These are phyloP conservation scores for Microctonus brassicae DNA, from an alignment of 2,888 invertebrate species.

Conservation along the genomic window DNA sequence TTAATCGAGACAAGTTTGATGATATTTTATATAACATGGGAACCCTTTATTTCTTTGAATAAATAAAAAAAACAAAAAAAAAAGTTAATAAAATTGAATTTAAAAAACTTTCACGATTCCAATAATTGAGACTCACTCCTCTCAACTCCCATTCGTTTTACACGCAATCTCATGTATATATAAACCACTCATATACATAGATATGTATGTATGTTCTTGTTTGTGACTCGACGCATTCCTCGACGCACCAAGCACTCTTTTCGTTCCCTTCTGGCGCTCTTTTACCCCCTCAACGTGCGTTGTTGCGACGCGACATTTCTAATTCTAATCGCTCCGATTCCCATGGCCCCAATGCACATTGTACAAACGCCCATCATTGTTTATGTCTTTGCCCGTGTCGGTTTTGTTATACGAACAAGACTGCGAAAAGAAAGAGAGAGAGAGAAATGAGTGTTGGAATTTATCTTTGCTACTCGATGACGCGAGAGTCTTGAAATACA, in stretches of 20 bases:
- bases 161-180: neutral
- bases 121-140: constrained; percentile 14
- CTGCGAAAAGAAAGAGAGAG: neutral
- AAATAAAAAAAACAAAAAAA: neutral
- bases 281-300: neutral
- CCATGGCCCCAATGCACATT: constrained; percentile 47
- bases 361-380: constrained; percentile 33
- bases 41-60: neutral
- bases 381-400: constrained; percentile 13
- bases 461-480: neutral
- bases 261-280: neutral
- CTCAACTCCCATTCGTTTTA: neutral
- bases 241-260: constrained; percentile 30
- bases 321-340: constrained; percentile 52
- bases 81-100: neutral
- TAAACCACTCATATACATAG: neutral
- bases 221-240: constrained; percentile 47
- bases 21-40: too few species aligned
- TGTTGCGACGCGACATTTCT: constrained; percentile 46
- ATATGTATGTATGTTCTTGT: constrained; percentile 1
- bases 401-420: neutral
- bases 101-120: neutral
- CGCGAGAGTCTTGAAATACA: constrained; percentile 5
- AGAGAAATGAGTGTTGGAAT: neutral
- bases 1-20: neutral